These are phyloP conservation scores for Antheraea mylitta DNA, from an alignment of 1,140 invertebrate genomes.

Conservation along the genomic window DNA sequence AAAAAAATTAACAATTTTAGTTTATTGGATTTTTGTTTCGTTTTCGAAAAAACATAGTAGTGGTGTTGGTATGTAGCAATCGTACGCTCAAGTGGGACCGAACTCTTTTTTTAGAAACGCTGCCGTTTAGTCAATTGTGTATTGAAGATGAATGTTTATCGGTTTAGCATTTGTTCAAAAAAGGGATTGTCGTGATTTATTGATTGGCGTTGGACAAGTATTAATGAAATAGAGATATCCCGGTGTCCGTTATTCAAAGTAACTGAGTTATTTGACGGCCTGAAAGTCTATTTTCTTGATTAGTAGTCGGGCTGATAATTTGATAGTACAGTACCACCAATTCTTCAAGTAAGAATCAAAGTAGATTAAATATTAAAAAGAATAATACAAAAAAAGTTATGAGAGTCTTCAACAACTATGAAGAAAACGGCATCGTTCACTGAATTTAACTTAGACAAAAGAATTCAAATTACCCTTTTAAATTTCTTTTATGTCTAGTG, in stretches of 20 bases:
- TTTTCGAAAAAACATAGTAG: not conserved
- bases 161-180: constrained; percentile 36
- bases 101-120: constrained; percentile 37
- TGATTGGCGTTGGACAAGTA: not conserved
- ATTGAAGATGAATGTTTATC: constrained; percentile 44
- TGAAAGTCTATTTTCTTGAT: too few relatives aligned
- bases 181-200: constrained; percentile 34
- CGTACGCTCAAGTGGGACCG: constrained; percentile 33
- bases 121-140: constrained; percentile 41
- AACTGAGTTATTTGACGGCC: too few relatives aligned
- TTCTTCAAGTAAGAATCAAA: not conserved
- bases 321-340: not conserved
- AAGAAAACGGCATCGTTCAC: not conserved
- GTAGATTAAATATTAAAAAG: not conserved
- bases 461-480: constrained; percentile 15
- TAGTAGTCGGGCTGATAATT: too few relatives aligned
- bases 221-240: not conserved
- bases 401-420: not conserved
- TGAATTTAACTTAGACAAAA: constrained; percentile 16
- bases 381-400: not conserved
- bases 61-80: constrained; percentile 24
- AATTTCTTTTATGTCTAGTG: constrained; percentile 13
- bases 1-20: not conserved
- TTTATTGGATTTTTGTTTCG: not conserved
- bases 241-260: too few relatives aligned